Base-by-base conservation (phyloP, 2,888 invertebrate species). In the Callimorpha dominula region DNA sequence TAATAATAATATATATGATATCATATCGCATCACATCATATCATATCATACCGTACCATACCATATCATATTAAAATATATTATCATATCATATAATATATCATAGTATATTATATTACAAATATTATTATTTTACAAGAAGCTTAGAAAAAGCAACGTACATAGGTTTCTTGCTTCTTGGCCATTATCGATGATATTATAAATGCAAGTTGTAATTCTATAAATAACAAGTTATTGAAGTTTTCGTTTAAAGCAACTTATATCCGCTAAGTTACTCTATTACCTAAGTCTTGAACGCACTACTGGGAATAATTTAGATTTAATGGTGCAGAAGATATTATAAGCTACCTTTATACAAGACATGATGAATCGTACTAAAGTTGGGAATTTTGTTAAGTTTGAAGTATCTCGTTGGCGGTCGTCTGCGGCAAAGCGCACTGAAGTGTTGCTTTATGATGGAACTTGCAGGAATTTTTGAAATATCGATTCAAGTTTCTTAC, bases 361-460 rank as follows among this genome's bases (percentile, higher is more conserved):
- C 87, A 90, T 92, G 91, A 92, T 93, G 90, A 93, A 93, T 93
- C 88, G 91, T 84, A 83, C 76, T 79, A 88, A 92, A 93, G 87
- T 93, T 92, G 83, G 84, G 87, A 91, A 91, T 89, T 90, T 91
- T 87, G 88, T 87, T 83, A 91, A 92, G 86, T 93, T 92, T 84
- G 87, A 88, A 90, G 91, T 89, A 91, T 91, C 86, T 85, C 83
- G 83, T 81, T 86, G 88, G 89, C 87, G 87, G 83, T 87, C 86
- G 87, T 91, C 89, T 91, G 88, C 83, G 88, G 87, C 87, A 90
- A 90, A 92, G 92, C 88, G 91, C 92, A 92, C 87, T 90, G 86
- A 81, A 93, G 90, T 93, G 93, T 93, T 92, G 91, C 93, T 93
- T 94, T 92, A 93, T 88, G 91, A 91, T 86, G 85, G 84, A 91